Conservation (phyloP, 2,888 invertebrate genomes). For the Philonicus albiceps region DNA sequence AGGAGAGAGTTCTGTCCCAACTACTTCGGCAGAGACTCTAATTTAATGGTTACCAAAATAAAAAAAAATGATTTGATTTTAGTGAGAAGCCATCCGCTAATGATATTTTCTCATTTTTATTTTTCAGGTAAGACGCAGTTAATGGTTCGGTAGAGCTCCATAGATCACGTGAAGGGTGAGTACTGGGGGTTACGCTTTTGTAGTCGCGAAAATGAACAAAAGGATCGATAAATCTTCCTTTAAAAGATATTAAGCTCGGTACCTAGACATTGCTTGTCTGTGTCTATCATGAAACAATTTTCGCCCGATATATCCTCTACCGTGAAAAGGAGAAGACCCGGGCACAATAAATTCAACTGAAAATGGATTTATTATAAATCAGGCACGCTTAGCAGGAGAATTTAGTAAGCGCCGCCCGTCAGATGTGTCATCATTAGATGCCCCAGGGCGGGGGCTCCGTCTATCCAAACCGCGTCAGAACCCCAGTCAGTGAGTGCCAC, state of each 20-base stretch:
- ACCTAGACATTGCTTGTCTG: background rate
- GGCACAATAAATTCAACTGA: background rate
- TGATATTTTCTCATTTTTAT: background rate
- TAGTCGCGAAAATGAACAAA: background rate
- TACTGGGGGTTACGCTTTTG: background rate
- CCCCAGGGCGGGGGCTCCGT: background rate
- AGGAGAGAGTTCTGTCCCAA: background rate
- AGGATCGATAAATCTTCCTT: background rate
- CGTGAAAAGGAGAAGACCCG: background rate
- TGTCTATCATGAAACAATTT: background rate
- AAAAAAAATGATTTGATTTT: background rate
- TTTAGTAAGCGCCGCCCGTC: background rate
- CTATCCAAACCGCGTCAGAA: background rate
- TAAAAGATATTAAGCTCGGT: background rate
- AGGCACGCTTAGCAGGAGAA: background rate
- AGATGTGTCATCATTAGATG: background rate
- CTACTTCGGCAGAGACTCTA: background rate
- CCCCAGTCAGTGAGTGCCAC: background rate
- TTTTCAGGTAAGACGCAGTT: background rate
- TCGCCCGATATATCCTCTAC: background rate
- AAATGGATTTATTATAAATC: background rate
- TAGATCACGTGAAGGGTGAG: background rate
- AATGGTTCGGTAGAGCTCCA: background rate
- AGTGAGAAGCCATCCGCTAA: background rate
- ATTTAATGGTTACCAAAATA: background rate